Base-by-base conservation (phyloP, 2,113 vertebrate species). In the Poecilia latipinna region DNA sequence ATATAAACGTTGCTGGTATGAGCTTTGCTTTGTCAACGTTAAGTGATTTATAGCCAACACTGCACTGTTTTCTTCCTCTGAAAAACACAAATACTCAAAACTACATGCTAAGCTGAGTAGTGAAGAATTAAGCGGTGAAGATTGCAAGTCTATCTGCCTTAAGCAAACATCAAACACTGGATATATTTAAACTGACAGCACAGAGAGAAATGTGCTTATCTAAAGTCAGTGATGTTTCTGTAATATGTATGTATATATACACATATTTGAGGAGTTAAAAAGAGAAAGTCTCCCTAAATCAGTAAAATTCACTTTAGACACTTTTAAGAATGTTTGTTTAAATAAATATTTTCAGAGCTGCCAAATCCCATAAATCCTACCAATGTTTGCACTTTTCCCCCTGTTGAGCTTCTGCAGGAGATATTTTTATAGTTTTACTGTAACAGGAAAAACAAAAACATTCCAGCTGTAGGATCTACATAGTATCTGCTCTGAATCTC, bases 1-100 rank as follows among this genome's bases (percentile, higher is more conserved):
- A 54, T 8, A 63, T 62, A 71, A 29, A 70, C 44, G 77, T 63
- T 71, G 31, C 0, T 26, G 60, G n/a, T n/a, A 11, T 64, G 31
- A 64, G 26, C 13, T 68, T 31, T 12, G 15, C 2, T 68, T 3
- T 65, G 26, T 31, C 69, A 1, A 28, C 67, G 0, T 1, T 3
- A 37, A 60, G 26, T 57, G 19, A n/a, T 31, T 65, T 82, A 22
- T 35, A 57, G 35, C 24, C 4, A 54, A 32, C 24, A n/a, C 48
- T 33, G n/a, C 5, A 2, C 15, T 8, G 8, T 33, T 70, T 29
- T 31, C 29, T 44, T 28, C 33, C 15, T 2, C 7, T 29, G 26
- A 4, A 61, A 61, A 33, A 24, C 17, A 13, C 4, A n/a, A 57
- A 57, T 57, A 22, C 1, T 3, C 22, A 57, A 57, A 57, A 57